Evolutionary conservation across 2,888 invertebrate genomes (phyloP), one percentile per base, ranked within the genome.

Genomic region (Myopa tessellatipennis): DNA sequence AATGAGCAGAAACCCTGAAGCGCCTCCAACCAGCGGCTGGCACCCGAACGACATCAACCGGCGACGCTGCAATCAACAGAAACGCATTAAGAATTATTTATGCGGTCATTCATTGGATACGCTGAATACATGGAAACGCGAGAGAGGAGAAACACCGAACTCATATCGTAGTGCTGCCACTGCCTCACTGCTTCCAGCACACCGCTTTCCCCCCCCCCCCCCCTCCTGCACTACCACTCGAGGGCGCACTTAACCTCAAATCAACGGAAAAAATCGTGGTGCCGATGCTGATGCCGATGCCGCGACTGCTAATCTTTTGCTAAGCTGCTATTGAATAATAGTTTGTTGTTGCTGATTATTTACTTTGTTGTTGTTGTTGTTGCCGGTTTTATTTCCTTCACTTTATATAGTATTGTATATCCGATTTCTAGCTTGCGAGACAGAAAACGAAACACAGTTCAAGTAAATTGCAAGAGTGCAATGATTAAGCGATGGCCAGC

Each of bases 291-390:
- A n/a, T 34, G 52, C 40, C 58, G 63, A 38, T 68, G 67, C 69
- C 60, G 45, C 60, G 36, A 10, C 34, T 60, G 75, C 75, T 75
- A 75, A 75, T 75, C 75, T 68, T 58, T 45, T 60, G 75, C 52
- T 75, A 69, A 75, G 75, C 75, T 60, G 60, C 75, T 58, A 75
- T 75, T 75, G 75, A 69, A 69, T 75, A 75, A 75, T 69, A 40
- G 75, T 75, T 69, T 69, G 58, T 60, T 55, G 26, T 38, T 65
- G 36, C 52, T 50, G 26, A 68, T 68, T n/a, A 26, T 67, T 58
- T 40, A 58, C 45, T 58, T 75, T 58, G 50, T 69, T 69, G 58
- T 60, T 45, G 26, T 69, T 75, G n/a, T 12, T 69, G 68, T 60
- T 58, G 4, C 26, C 26, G 40, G 60, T 60, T 4, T 58, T 40